Percentiles rank a stretch among this genome's conserved stretches.
Conservation (phyloP, 1,140 invertebrate genomes). For the Ceratitis capitata region DNA sequence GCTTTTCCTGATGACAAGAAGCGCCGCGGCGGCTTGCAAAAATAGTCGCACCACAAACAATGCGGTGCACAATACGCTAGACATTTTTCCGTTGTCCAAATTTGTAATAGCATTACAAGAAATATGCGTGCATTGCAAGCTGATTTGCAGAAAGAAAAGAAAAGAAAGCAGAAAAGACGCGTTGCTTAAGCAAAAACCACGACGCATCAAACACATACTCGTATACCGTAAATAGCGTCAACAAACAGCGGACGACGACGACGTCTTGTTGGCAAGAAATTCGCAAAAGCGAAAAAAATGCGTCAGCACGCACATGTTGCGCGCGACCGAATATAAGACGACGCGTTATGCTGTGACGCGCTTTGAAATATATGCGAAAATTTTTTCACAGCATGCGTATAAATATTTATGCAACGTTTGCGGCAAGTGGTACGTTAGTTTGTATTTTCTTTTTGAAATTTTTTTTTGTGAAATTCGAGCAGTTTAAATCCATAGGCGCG, state of each 20-base stretch:
- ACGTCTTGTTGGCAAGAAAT: background rate
- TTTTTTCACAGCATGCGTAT: background rate
- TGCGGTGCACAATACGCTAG: background rate
- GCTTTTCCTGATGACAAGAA: background rate
- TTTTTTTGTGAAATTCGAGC: background rate
- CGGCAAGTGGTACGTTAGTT: background rate
- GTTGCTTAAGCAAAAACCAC: background rate
- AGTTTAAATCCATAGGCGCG: background rate
- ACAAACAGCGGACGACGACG: too few relatives aligned
- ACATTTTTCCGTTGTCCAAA: background rate
- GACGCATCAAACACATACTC: background rate
- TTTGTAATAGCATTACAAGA: background rate
- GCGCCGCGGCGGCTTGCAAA: conserved; percentile 13
- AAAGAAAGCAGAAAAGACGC: background rate
- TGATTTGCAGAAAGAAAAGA: background rate
- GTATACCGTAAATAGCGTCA: too few relatives aligned
- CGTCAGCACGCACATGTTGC: background rate
- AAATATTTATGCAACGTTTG: background rate
- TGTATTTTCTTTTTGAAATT: background rate
- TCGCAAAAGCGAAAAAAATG: background rate
- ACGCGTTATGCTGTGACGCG: background rate
- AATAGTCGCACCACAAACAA: conserved; percentile 2
- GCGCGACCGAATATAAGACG: background rate
- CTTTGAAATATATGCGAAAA: background rate
- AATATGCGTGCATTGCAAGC: background rate